phyloP scores from a whole-genome alignment of 2,113 vertebrate species.

The Paramisgurnus dabryanus region DNA sequence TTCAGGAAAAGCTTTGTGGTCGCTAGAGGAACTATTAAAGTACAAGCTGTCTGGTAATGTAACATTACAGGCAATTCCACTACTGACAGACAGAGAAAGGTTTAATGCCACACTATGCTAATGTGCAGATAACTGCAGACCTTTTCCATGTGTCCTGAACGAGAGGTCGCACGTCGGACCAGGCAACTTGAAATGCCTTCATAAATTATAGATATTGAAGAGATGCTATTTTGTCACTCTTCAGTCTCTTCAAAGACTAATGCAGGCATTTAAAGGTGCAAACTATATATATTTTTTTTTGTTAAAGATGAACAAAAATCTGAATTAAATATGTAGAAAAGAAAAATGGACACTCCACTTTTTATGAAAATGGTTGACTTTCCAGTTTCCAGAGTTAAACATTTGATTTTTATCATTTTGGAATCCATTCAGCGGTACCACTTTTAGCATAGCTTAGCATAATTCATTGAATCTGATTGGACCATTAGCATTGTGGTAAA shows the following conservation, averaged over 20 bases:
- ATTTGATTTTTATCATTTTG: no score
- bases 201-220: constrained; percentile 57
- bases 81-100: constrained; percentile 68
- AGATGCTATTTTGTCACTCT: constrained; percentile 48
- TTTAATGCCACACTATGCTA: constrained; percentile 65
- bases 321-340: no score
- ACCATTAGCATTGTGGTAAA: no score
- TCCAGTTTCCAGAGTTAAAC: no score
- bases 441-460: no score
- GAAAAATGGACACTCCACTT: no score
- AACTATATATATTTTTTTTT: no score
- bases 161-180: constrained; percentile 27
- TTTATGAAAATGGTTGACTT: no score
- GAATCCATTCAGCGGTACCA: no score
- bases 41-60: constrained; percentile 75
- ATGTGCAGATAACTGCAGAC: constrained; percentile 57
- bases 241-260: constrained; percentile 13
- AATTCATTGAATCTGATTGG: no score
- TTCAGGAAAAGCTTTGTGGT: constrained; percentile 74
- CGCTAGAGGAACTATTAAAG: constrained; percentile 69
- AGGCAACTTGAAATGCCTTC: constrained; percentile 18
- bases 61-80: constrained; percentile 76
- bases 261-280: neutral
- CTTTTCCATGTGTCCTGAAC: constrained; percentile 37
- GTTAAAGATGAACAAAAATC: no score